Percentiles rank a stretch among this genome's conserved stretches.
These are phyloP conservation scores for Alexandromys fortis DNA, from an alignment of 2,113 vertebrate genomes.

Conservation along the genomic window DNA sequence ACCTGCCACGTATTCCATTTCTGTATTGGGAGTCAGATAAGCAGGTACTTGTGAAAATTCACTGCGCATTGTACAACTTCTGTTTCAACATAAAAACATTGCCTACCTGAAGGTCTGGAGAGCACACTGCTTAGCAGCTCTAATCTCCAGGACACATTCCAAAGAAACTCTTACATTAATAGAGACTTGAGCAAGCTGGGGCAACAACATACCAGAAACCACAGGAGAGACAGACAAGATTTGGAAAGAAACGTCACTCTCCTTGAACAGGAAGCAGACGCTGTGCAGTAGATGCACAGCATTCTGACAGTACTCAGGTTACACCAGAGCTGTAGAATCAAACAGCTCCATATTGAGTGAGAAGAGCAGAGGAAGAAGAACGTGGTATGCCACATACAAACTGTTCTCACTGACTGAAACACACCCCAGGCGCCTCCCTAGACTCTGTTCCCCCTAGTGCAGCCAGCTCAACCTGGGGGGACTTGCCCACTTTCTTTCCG, in stretches of 20 bases:
- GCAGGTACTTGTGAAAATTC: neutral
- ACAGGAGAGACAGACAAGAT: neutral
- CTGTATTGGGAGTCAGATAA: neutral
- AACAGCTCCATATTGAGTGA: neutral
- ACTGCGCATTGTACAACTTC: neutral
- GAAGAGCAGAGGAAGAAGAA: neutral
- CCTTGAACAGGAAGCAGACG: neutral
- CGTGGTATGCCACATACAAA: neutral
- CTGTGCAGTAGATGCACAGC: neutral
- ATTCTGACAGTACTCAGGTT: no score
- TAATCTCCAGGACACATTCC: neutral
- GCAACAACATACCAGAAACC: neutral
- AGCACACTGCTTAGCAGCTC: neutral
- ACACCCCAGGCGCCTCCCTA: neutral
- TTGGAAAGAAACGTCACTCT: neutral
- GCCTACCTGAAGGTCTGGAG: neutral
- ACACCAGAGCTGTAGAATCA: neutral
- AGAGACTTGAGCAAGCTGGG: neutral
- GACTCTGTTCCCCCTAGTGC: neutral
- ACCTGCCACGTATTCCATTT: neutral
- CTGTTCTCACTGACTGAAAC: neutral
- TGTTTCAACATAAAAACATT: constrained; percentile 6
- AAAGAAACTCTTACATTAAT: neutral
- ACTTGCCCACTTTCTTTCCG: neutral
- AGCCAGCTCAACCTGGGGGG: neutral